Evolutionary conservation across 2,113 vertebrate species (phyloP).

Genomic region (Diglossa brunneiventris): DNA sequence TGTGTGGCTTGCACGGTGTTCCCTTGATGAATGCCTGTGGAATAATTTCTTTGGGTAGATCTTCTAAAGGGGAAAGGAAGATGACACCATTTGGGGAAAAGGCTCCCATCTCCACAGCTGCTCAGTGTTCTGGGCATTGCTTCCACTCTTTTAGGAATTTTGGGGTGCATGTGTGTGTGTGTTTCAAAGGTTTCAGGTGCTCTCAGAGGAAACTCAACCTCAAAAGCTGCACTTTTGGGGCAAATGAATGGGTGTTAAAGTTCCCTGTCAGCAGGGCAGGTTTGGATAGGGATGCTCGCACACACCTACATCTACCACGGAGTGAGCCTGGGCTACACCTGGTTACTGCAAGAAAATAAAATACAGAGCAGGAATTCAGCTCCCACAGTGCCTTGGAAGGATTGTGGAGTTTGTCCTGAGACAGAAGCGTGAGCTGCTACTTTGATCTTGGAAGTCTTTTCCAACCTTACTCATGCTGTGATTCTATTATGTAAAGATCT

Average conservation of each 20-base stretch:
- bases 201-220: neutral
- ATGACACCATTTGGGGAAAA: neutral
- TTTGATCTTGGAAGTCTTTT: neutral
- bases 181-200: neutral
- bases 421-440: neutral
- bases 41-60: neutral
- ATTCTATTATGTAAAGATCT: neutral
- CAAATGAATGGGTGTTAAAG: conserved; percentile 54
- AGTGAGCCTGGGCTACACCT: conserved; percentile 47
- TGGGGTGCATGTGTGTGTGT: no score
- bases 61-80: neutral
- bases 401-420: neutral
- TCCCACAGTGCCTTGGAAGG: neutral
- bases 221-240: neutral
- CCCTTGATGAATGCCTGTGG: neutral
- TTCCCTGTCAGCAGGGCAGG: conserved; percentile 57
- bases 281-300: conserved; percentile 37
- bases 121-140: neutral
- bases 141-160: neutral
- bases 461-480: neutral
- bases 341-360: neutral
- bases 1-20: neutral
- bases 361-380: neutral
- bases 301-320: conserved; percentile 43
- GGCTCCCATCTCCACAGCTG: neutral